These are phyloP conservation scores for Dysdera silvatica DNA, from an alignment of 1,140 invertebrate species.

Conservation along the genomic window DNA sequence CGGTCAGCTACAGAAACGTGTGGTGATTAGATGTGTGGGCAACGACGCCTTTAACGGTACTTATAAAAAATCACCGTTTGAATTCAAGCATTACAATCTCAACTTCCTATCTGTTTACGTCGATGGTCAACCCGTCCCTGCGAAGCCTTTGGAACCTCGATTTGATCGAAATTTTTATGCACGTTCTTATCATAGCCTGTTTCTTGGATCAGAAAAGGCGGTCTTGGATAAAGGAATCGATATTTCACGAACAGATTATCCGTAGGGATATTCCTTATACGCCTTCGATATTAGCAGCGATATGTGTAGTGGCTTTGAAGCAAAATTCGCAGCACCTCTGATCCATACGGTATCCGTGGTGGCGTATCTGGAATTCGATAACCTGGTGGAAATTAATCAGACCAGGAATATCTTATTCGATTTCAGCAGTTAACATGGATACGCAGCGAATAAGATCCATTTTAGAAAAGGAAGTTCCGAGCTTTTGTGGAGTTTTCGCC, in stretches of 20 bases:
- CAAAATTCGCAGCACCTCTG: neutral
- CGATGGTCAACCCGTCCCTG: neutral
- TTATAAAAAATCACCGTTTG: conserved; percentile 1
- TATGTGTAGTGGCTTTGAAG: neutral
- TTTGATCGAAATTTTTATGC: neutral
- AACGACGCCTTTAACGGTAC: neutral
- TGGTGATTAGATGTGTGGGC: neutral
- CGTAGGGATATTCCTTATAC: neutral
- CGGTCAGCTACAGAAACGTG: neutral
- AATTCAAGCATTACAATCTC: conserved; percentile 1
- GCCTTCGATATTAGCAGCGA: neutral
- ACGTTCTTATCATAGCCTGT: conserved; percentile 1
- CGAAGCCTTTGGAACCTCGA: neutral
- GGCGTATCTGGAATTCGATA: neutral
- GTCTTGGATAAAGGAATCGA: neutral
- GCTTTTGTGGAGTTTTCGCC: neutral
- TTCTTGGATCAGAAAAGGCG: neutral
- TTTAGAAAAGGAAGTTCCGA: too few relatives aligned
- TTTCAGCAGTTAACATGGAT: neutral
- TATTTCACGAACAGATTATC: neutral
- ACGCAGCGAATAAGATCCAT: neutral
- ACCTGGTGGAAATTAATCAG: neutral
- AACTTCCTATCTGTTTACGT: neutral
- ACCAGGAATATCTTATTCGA: neutral
- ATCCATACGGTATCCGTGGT: neutral